Conservation (phyloP, 2,797 vertebrate genomes). For the Macrochelys suwanniensis region DNA sequence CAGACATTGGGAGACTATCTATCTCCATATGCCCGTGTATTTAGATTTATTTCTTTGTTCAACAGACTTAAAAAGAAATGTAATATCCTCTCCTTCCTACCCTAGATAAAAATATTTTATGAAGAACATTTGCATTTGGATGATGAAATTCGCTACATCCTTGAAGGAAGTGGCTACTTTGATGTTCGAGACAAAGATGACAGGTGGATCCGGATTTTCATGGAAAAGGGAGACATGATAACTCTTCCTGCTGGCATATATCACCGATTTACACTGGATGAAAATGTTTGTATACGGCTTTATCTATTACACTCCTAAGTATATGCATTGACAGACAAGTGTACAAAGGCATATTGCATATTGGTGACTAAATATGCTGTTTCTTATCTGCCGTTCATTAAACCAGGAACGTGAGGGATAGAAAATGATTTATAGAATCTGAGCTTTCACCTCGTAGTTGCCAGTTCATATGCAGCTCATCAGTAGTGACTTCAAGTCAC, state of each 20-base stretch:
- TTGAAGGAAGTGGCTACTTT: constrained; percentile 94
- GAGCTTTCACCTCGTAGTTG: constrained; percentile 64
- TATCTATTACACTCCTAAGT: background rate
- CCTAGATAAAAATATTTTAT: constrained; percentile 92
- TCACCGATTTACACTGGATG: constrained; percentile 92
- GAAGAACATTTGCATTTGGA: constrained; percentile 95
- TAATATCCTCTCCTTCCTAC: background rate
- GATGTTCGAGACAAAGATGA: constrained; percentile 91
- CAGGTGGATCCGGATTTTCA: constrained; percentile 91
- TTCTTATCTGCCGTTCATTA: constrained; percentile 45
- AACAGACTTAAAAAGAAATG: background rate
- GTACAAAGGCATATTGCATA: background rate
- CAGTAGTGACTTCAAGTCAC: constrained; percentile 31
- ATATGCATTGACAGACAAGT: constrained; percentile 30
- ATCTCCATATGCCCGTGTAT: background rate
- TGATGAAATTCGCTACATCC: constrained; percentile 94
- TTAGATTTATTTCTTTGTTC: background rate
- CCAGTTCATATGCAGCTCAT: constrained; percentile 20
- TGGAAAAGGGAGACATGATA: constrained; percentile 94
- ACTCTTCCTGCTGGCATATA: constrained; percentile 95
- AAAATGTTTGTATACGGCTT: constrained; percentile 78
- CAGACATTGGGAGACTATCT: background rate
- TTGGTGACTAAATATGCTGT: background rate
- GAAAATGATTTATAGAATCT: constrained; percentile 57
- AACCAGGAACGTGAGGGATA: constrained; percentile 53